These are phyloP conservation scores for Calameuta pallipes DNA, from an alignment of 2,888 invertebrate species.

Conservation along the genomic window DNA sequence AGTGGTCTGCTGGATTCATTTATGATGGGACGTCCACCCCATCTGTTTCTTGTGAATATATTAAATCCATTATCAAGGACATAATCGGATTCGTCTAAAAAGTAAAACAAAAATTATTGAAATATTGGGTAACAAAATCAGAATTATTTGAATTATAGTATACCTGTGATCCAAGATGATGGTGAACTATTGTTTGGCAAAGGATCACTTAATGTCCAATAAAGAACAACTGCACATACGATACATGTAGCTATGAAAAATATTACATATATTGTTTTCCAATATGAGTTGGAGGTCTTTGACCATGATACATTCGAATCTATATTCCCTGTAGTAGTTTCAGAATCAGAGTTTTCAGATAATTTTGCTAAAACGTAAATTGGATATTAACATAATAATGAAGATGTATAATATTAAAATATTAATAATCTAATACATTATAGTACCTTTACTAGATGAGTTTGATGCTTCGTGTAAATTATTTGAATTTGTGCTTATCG, in stretches of 20 bases:
- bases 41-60: constrained; percentile 10
- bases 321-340: not conserved
- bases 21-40: constrained; percentile 11
- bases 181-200: not conserved
- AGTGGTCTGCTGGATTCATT: constrained; percentile 6
- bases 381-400: not conserved
- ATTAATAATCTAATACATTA: not conserved
- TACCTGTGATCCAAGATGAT: not conserved
- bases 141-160: not conserved
- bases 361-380: not conserved
- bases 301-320: not conserved
- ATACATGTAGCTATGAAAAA: not conserved
- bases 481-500: not conserved
- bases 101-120: not conserved
- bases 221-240: not conserved
- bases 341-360: not conserved
- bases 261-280: not conserved
- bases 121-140: not conserved
- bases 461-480: not conserved
- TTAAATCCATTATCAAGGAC: constrained; percentile 15
- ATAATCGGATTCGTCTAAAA: not conserved
- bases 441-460: not conserved
- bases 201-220: not conserved
- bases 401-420: not conserved
- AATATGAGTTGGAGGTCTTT: not conserved